Base-by-base conservation (phyloP, 2,888 invertebrate species). In the Cartodere bifasciata region DNA sequence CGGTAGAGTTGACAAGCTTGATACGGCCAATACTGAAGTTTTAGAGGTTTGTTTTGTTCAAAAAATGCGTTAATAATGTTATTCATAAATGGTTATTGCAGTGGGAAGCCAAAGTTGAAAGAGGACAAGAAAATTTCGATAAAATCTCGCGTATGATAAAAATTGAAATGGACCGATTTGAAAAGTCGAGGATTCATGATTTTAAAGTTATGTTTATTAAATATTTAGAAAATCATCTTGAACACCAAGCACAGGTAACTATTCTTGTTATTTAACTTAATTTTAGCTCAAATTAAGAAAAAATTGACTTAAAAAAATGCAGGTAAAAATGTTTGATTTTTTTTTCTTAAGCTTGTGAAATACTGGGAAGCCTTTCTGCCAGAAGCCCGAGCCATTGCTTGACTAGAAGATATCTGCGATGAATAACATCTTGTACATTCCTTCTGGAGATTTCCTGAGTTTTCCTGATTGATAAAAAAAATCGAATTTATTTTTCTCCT, bases 311-410 rank as follows among this genome's bases (percentile, higher is more conserved):
- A n/a, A 20, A 20, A 20, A 20, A 7, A 7, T n/a, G n/a, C n/a
- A n/a, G n/a, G n/a, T n/a, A n/a, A n/a, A n/a, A 6, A 23, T 23
- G 6, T 10, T 9, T 10, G 6, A 10, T 23, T 23, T 23, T 7
- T 9, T 23, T 5, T 38, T 27, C 62, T 58, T 23, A 70, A 91
- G 83, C 66, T 91, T 23, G 81, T 88, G 45, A 85, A 88, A 56
- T 83, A 84, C 59, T 94, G 95, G 97, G 94, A 97, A 62, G 76
- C 84, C 13, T 97, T 97, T 65, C 66, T 92, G 45, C 95, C 95
- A 0, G 91, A 92, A 60, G 94, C 94, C 13, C 84, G 86, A 56
- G 83, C 87, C 43, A 88, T 92, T 59, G 80, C 79, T 64, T 88
- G 78, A 82, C 59, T 55, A 49, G 58, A 58, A 46, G 58, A 58